phyloP scores from a whole-genome alignment of 92 coral and sea anemone genomes.

The Actinostola sp. region DNA sequence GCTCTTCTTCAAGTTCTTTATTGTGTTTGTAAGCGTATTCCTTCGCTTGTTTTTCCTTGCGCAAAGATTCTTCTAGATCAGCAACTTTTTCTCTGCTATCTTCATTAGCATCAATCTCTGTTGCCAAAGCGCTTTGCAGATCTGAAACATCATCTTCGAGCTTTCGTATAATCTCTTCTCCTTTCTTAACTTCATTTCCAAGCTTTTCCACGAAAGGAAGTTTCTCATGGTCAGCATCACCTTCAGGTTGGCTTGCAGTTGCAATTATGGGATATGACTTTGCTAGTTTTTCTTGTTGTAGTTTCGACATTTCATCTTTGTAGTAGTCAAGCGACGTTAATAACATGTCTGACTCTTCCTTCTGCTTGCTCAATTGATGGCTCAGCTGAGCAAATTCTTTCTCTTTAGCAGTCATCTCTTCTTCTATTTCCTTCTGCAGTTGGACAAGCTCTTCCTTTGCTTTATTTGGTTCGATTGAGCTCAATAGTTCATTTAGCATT shows the following conservation, averaged over 20 bases:
- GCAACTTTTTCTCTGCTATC: constrained; percentile 15
- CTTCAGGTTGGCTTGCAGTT: neutral
- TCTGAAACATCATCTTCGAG: constrained; percentile 20
- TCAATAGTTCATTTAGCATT: constrained; percentile 48
- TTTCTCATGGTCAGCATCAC: neutral
- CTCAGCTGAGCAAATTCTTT: constrained; percentile 26
- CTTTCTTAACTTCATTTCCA: neutral
- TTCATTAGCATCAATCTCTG: constrained; percentile 16
- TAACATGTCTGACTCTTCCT: constrained; percentile 6
- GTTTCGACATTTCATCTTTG: constrained; percentile 30
- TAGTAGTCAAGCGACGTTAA: constrained; percentile 21
- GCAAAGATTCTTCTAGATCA: constrained; percentile 23
- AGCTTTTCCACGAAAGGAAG: neutral
- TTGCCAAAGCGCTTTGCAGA: constrained; percentile 16
- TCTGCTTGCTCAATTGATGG: constrained; percentile 9
- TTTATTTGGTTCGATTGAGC: constrained; percentile 31
- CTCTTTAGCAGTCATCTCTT: constrained; percentile 31
- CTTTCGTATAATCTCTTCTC: neutral
- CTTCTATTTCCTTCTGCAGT: constrained; percentile 38
- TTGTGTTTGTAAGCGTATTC: constrained; percentile 33
- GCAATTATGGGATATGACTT: neutral
- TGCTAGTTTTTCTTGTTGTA: constrained; percentile 9
- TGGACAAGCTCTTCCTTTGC: constrained; percentile 38
- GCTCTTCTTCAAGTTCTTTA: constrained; percentile 16
- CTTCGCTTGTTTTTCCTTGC: constrained; percentile 42